Evolutionary conservation across 92 coral and sea anemone species (phyloP).

Genomic region (Epizoanthus scotinus): DNA sequence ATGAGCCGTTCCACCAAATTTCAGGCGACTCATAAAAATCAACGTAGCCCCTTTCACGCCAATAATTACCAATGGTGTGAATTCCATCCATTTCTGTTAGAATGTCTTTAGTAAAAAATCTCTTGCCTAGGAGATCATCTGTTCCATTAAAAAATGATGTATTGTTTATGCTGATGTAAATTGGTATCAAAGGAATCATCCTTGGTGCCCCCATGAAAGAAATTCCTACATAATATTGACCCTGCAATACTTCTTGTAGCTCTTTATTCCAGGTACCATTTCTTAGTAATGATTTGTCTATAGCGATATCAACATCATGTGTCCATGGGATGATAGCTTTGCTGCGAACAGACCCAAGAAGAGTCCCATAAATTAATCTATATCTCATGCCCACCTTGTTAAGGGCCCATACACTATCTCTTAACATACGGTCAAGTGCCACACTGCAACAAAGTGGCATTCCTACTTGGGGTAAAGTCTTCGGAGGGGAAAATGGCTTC

Average conservation of each 20-base stretch:
- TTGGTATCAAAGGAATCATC: constrained; percentile 50
- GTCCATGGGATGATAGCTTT: constrained; percentile 80
- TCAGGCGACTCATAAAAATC: constrained; percentile 57
- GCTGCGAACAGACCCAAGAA: constrained; percentile 68
- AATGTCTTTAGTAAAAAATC: constrained; percentile 57
- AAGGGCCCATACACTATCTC: constrained; percentile 54
- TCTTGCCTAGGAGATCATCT: constrained; percentile 61
- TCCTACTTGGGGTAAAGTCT: constrained; percentile 53
- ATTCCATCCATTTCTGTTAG: constrained; percentile 30
- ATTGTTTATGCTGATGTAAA: constrained; percentile 51
- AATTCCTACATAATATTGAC: constrained; percentile 26
- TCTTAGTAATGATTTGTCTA: constrained; percentile 13
- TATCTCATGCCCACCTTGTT: constrained; percentile 48
- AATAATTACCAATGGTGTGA: constrained; percentile 28
- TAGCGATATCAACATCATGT: constrained; percentile 60
- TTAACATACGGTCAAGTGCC: constrained; percentile 54
- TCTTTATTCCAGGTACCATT: constrained; percentile 27
- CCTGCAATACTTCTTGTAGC: constrained; percentile 22
- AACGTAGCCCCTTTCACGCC: constrained; percentile 58
- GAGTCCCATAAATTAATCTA: constrained; percentile 67
- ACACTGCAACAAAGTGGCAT: constrained; percentile 69
- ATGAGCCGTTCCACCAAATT: constrained; percentile 62
- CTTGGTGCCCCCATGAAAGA: constrained; percentile 53
- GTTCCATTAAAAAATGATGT: constrained; percentile 58
- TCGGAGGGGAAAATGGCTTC: constrained; percentile 54